Base-by-base conservation (phyloP, 2,113 vertebrate genomes). In the Ploceus nigricollis region DNA sequence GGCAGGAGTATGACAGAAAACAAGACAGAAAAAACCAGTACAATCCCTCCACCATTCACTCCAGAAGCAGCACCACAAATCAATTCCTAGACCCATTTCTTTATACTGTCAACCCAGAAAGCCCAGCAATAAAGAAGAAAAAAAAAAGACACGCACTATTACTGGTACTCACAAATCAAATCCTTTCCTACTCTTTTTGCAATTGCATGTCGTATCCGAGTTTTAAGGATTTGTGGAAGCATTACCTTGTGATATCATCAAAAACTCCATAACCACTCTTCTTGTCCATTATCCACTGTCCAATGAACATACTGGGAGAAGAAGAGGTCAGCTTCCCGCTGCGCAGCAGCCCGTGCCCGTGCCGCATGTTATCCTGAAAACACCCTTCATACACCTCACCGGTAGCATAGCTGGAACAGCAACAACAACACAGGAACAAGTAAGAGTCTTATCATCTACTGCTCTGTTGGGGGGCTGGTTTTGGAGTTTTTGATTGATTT, bases 291-390 rank as follows among this genome's bases (percentile, higher is more conserved):
- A 98, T 95, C 99, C 99, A 99, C 56, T 99, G 99, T 50, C 99
- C 99, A 77, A 99, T 99, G 97, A 99, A 99, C 97, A 99, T 99
- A 39, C 99, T 99, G 71, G 99, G 99, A 47, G 99, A 99, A 45
- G 98, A 98, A 21, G 99, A 99, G 80, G 99, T 99, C 77, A 99
- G 97, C 81, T 99, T 99, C 77, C 99, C 99, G 15, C 98, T 99
- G 82, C 99, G 99, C 39, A 99, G 98, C 94, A 99, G 98, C n/a
- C 99, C 99, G 8, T 99, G 99, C 9, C 99, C 99, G 3, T 99
- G 99, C 7, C 99, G 98, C 98, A 98, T 97, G 82, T 99, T 99
- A 65, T 99, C 99, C 97, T 99, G 99, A 89, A 99, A 99, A 69
- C 98, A 99, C 6, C 99, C 99, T 45, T 99, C 99, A 50, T 99